Evolutionary conservation across 2,888 invertebrate genomes (phyloP), one percentile per base, ranked within the genome.

Genomic region (Iphiclides podalirius): DNA sequence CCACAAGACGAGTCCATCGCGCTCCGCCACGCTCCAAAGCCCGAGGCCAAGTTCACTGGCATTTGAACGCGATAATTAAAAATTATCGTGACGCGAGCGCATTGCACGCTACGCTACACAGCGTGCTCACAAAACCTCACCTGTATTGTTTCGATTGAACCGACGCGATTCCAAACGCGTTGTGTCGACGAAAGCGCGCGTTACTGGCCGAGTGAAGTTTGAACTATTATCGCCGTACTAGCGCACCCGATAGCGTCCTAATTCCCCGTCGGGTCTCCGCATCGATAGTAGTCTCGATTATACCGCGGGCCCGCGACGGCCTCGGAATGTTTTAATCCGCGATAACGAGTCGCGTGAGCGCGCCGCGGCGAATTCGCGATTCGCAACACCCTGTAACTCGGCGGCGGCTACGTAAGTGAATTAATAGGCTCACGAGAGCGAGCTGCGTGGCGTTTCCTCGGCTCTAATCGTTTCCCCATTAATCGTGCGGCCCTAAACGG

Each of bases 21-120:
- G 67, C 58, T 64, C 63, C 69, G 67, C 67, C 76, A 68, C 71
- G 77, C 65, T 64, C 67, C 71, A 74, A 71, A 70, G 78, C 75
- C 66, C 77, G 76, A 82, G 84, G 81, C 87, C 87, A 88, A 86
- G 87, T 87, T 88, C 87, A 88, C 82, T 87, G 87, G 87, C 88
- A 88, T 87, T 87, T 85, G 81, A 84, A 77, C 72, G 76, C 83
- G 83, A 84, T 87, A 87, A 88, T 87, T 87, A 87, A 88, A 87
- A 87, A 87, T 79, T 84, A 86, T 85, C 83, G 83, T 86, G 86
- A 84, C 86, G 85, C 67, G 78, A 75, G 67, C 73, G 62, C 66
- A 70, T 71, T 78, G 80, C 87, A 87, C 87, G 87, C 86, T 74
- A 86, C 79, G 72, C 66, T 77, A 73, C 73, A 79, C 78, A 78